Base-by-base conservation (phyloP, 2,113 vertebrate genomes). In the Eudyptes chrysolophus region DNA sequence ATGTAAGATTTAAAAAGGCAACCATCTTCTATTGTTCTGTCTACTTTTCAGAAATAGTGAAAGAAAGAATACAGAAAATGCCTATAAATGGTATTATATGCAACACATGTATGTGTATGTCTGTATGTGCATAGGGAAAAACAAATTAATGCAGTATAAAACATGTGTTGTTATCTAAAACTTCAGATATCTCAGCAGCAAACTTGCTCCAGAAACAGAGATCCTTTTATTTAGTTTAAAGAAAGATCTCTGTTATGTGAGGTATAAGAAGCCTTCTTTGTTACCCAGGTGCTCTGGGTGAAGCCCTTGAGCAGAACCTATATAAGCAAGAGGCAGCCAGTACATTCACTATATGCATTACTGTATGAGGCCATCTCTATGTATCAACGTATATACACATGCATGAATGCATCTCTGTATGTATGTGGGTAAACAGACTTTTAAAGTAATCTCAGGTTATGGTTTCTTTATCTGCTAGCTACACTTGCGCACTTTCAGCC, bases 311-410 rank as follows among this genome's bases (percentile, higher is more conserved):
- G 10, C 26, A 49, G n/a, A 55, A 74, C 12, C 34, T 69, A 14
- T 17, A 9, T 25, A 27, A 84, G 18, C 13, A 38, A 75, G 54
- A 62, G 44, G 65, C 25, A 78, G 66, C 10, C 18, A 14, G 34
- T 36, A 62, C 8, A 1, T n/a, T 61, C 19, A 3, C 38, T 34
- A 10, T 42, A 20, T 20, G 32, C 10, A 4, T 46, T 78, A 25
- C 22, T 34, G 25, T 34, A 14, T 57, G 65, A 68, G 25, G 11
- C 26, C 11, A 17, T 25, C 38, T 46, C 54, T 58, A 8, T 16
- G 10, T 22, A 48, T 36, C 19, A 18, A 22, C 0, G 3, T 42
- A 29, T 17, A 20, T 11, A 46, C 4, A 12, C 16, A 13, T 16
- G 18, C 4, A 6, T 13, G 15, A 40, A 36, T 11, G 25, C 25